A percentile compares a stretch with the other conserved stretches of the same genome.
Conservation (phyloP, 2,888 invertebrate genomes). For the Diarsia mendica region DNA sequence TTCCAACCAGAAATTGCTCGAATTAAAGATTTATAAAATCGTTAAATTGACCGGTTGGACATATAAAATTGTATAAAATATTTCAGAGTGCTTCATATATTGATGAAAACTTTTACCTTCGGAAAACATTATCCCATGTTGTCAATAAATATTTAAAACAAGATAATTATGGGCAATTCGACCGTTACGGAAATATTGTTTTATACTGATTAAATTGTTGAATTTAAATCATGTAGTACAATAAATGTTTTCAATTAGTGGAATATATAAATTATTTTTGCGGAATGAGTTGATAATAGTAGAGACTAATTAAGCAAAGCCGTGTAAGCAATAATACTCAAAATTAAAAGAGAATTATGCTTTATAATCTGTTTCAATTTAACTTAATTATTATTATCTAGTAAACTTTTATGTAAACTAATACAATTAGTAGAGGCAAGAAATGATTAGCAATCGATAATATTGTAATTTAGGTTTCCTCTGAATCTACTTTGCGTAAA, state of each 20-base stretch:
- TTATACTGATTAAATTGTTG: neutral
- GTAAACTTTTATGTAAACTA: neutral
- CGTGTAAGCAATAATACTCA: neutral
- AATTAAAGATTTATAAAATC: slow-evolving; percentile 61
- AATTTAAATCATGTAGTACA: slow-evolving; percentile 1
- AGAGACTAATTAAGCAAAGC: too few relatives aligned
- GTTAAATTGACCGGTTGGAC: slow-evolving; percentile 45
- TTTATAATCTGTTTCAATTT: neutral
- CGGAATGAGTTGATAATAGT: too few relatives aligned
- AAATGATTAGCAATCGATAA: slow-evolving; percentile 4
- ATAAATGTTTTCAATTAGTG: neutral
- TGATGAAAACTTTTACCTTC: slow-evolving; percentile 7
- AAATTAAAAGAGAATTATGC: neutral
- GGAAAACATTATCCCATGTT: slow-evolving; percentile 4
- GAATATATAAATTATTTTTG: neutral
- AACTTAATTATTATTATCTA: neutral
- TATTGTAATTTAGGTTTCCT: neutral
- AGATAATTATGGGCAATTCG: neutral
- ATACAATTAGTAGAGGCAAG: neutral
- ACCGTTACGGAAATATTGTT: slow-evolving; percentile 3
- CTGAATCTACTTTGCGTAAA: neutral
- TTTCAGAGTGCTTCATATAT: slow-evolving; percentile 6
- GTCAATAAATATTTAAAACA: slow-evolving; percentile 13
- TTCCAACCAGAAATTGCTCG: slow-evolving; percentile 51
- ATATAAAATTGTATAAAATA: slow-evolving; percentile 41